phyloP scores from a whole-genome alignment of 2,797 vertebrate genomes.

The Poecilia velifera region DNA sequence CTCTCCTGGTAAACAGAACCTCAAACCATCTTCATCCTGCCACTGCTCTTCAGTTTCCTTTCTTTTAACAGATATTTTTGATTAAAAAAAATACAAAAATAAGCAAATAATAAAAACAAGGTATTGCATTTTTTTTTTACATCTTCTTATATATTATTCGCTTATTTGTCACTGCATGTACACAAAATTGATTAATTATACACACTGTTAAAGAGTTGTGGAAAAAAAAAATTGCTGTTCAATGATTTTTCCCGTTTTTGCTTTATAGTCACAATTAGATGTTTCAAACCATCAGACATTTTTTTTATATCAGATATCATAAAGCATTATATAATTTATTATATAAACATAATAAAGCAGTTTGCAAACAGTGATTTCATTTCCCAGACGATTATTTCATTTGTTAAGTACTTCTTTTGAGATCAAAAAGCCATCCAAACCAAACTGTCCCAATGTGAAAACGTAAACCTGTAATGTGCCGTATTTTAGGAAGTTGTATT shows the following conservation, averaged over 20 bases:
- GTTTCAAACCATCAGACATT: not conserved
- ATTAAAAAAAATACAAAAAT: not conserved
- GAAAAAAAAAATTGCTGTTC: not conserved
- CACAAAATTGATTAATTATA: not conserved
- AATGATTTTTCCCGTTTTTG: not conserved
- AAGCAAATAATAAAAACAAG: not conserved
- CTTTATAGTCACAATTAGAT: not conserved
- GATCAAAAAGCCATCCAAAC: not conserved
- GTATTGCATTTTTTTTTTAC: not conserved
- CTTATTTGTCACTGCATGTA: not conserved
- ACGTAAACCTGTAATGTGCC: not conserved
- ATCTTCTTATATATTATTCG: not conserved
- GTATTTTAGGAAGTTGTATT: not conserved
- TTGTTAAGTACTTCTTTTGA: not conserved
- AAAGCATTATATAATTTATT: no score
- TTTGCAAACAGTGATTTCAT: not conserved
- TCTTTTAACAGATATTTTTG: not conserved
- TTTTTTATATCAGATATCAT: not conserved
- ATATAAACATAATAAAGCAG: not conserved
- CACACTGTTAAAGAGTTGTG: not conserved
- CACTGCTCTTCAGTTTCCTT: slow-evolving; percentile 24
- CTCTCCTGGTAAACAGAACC: slow-evolving; percentile 36
- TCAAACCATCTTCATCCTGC: slow-evolving; percentile 43
- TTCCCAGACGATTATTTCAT: not conserved
- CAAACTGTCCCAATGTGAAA: not conserved